Evolutionary conservation across 2,888 invertebrate species (phyloP).

Genomic region (Octonoba sinensis): DNA sequence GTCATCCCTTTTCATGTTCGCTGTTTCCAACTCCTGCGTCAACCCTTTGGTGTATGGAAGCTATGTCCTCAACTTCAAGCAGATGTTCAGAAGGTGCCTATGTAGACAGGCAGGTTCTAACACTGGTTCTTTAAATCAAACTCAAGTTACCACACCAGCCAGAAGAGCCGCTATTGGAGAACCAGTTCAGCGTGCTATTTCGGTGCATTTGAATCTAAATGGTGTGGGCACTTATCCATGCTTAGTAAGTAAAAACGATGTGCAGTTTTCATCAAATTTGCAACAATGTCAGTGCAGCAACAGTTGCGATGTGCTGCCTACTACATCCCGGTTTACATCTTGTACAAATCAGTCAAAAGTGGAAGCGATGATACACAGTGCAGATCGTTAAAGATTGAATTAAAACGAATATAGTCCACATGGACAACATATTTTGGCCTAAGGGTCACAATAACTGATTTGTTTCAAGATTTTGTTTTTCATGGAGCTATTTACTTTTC

Average conservation of each 20-base stretch:
- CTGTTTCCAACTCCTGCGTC: conserved; percentile 85
- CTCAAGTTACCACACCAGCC: conserved; percentile 37
- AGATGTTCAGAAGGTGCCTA: conserved; percentile 17
- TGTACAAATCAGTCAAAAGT: background rate
- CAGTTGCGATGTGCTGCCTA: conserved; percentile 12
- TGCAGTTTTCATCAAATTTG: background rate
- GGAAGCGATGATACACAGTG: conserved; percentile 41
- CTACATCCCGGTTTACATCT: background rate
- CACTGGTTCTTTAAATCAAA: conserved; percentile 20
- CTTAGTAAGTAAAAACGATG: background rate
- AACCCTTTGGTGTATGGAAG: conserved; percentile 85
- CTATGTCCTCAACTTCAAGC: conserved; percentile 72
- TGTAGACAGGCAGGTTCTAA: background rate
- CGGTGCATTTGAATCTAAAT: conserved; percentile 40
- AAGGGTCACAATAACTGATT: too few species aligned
- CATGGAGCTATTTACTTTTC: too few species aligned
- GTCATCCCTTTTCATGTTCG: conserved; percentile 79
- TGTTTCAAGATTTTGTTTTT: too few species aligned
- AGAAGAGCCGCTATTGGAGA: background rate
- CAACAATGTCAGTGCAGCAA: background rate
- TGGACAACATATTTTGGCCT: too few species aligned
- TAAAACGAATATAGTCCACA: too few species aligned
- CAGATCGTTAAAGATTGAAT: background rate
- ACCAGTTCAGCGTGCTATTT: conserved; percentile 19
- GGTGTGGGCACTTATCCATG: conserved; percentile 34